A percentile compares a stretch with the other conserved stretches of the same genome.
Conservation (phyloP, 2,888 invertebrate genomes). For the Stenodera caucasica region DNA sequence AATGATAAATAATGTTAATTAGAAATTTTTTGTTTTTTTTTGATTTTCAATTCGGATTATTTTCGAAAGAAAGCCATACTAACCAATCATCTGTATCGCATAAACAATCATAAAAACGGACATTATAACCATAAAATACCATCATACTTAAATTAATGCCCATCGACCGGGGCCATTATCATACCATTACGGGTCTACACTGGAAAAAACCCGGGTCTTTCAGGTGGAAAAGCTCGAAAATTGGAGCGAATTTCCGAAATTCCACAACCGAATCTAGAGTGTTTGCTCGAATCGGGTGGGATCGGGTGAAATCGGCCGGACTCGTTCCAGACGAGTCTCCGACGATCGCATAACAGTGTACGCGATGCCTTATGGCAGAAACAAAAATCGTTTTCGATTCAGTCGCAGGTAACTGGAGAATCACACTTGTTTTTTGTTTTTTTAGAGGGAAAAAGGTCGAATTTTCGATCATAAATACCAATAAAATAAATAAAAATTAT, state of each 20-base stretch:
- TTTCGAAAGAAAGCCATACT: constrained; percentile 47
- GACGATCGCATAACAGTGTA: constrained; percentile 33
- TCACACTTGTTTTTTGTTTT: no score
- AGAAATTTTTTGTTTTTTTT: constrained; percentile 34
- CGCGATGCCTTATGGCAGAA: constrained; percentile 42
- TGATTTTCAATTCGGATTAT: constrained; percentile 38
- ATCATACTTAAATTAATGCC: constrained; percentile 55
- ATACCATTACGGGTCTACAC: constrained; percentile 47
- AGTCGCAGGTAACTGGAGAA: not conserved
- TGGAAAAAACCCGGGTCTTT: constrained; percentile 24
- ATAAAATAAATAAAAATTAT: constrained; percentile 26
- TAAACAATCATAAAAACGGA: constrained; percentile 57
- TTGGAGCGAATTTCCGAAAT: no score
- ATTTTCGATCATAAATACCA: constrained; percentile 12
- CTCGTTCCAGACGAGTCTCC: no score
- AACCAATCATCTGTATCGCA: constrained; percentile 57
- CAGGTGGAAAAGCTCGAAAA: no score
- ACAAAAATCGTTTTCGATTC: constrained; percentile 30
- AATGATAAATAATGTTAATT: constrained; percentile 50
- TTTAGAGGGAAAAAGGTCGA: no score
- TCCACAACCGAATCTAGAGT: no score
- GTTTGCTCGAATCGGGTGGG: no score
- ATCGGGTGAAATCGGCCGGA: no score
- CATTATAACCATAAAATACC: constrained; percentile 55
- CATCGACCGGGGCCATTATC: constrained; percentile 49